A percentile compares a stretch with the other conserved stretches of the same genome.
Conservation (phyloP, 2,113 vertebrate species). For the Scytalopus superciliaris region DNA sequence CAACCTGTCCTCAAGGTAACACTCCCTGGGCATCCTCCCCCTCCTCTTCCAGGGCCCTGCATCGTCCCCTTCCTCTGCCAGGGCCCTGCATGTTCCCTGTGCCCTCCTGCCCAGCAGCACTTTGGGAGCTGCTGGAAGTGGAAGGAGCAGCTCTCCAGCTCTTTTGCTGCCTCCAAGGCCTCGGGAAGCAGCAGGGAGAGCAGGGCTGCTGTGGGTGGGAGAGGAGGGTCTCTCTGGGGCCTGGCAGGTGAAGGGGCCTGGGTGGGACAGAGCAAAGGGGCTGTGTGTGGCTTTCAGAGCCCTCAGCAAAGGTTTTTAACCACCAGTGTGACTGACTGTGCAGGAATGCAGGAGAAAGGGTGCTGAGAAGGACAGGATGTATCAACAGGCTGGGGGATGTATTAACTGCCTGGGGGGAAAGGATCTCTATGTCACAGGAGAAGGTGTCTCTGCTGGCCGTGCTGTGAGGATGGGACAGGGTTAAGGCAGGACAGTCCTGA, state of each 20-base stretch:
- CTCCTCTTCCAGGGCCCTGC: not conserved
- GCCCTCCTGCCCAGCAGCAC: not conserved
- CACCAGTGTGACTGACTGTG: not conserved
- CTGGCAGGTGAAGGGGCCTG: not conserved
- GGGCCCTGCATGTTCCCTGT: accelerated
- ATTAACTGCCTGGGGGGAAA: not conserved
- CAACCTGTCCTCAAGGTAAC: constrained; percentile 93
- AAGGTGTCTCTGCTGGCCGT: not conserved
- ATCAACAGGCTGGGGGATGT: not conserved
- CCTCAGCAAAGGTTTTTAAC: not conserved
- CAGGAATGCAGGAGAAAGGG: not conserved
- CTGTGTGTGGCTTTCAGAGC: not conserved
- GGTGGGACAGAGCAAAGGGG: not conserved
- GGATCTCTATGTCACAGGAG: accelerated
- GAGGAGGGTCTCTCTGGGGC: not conserved
- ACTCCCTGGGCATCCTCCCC: not conserved
- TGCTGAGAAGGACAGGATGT: not conserved
- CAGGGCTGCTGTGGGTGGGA: not conserved
- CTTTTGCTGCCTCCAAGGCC: not conserved
- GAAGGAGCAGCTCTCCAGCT: not conserved
- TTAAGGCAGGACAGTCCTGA: not conserved
- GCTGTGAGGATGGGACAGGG: not conserved
- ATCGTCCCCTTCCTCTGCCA: not conserved
- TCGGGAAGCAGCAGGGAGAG: not conserved
- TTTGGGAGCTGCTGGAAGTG: not conserved